A percentile compares a stretch with the other conserved stretches of the same genome.
phyloP scores from a whole-genome alignment of 1,140 invertebrate species.

The Frieseomelitta varia region DNA sequence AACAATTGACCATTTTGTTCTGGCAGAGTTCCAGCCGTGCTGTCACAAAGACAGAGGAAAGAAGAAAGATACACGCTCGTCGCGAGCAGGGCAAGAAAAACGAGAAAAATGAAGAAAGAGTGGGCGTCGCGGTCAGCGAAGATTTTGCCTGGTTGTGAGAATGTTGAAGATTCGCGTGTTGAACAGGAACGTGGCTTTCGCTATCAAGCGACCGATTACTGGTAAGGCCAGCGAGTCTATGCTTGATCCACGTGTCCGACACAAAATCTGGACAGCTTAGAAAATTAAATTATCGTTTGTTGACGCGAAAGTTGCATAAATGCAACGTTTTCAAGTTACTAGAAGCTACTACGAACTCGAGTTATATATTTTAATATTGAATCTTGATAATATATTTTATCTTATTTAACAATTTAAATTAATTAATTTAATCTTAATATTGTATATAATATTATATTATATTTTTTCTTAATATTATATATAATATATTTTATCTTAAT shows the following conservation, averaged over 20 bases:
- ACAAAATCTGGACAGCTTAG: background rate
- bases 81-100: background rate
- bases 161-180: conserved; percentile 33
- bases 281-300: background rate
- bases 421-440: too few species aligned
- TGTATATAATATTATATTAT: too few species aligned
- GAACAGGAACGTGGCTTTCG: conserved; percentile 25
- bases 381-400: too few species aligned
- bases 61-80: background rate
- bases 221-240: conserved; percentile 39
- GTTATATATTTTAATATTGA: too few species aligned
- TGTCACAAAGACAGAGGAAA: conserved; percentile 30
- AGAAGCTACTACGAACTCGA: too few species aligned
- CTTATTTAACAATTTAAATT: too few species aligned
- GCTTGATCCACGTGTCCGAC: conserved; percentile 3
- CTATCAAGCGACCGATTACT: conserved; percentile 42
- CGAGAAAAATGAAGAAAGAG: conserved; percentile 9
- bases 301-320: too few species aligned
- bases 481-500: too few species aligned
- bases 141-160: conserved; percentile 34
- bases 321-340: too few species aligned
- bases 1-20: conserved; percentile 41
- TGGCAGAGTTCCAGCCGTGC: conserved; percentile 47
- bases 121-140: conserved; percentile 37
- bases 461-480: too few species aligned